Evolutionary conservation across 2,113 vertebrate species (phyloP).

Genomic region (Gopherus flavomarginatus): DNA sequence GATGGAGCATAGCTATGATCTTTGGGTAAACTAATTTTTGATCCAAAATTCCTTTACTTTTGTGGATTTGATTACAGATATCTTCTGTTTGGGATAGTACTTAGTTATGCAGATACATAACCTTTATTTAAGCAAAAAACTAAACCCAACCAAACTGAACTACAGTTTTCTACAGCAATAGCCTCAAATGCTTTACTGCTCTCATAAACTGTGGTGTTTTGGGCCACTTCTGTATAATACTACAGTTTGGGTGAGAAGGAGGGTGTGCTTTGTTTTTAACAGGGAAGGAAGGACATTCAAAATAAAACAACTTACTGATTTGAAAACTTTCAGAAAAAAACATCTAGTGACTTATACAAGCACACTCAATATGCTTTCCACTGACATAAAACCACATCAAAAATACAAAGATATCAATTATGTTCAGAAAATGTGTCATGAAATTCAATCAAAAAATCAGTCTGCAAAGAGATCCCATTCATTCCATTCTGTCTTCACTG

Average conservation of each 20-base stretch:
- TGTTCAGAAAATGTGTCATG: not conserved
- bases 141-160: not conserved
- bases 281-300: not conserved
- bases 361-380: not conserved
- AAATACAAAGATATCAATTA: not conserved
- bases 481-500: not conserved
- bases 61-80: not conserved
- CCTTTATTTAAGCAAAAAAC: not conserved
- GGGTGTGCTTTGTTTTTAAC: not conserved
- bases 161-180: not conserved
- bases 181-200: not conserved
- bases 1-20: not conserved
- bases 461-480: not conserved
- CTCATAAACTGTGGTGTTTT: not conserved
- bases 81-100: not conserved
- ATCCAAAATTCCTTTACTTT: not conserved
- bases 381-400: not conserved
- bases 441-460: not conserved
- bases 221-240: not conserved
- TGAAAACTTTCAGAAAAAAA: not conserved
- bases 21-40: not conserved
- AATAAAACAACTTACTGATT: not conserved
- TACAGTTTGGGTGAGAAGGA: not conserved
- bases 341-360: not conserved
- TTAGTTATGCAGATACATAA: not conserved